Evolutionary conservation across 1,140 invertebrate genomes (phyloP).

Genomic region (Penaeus indicus): DNA sequence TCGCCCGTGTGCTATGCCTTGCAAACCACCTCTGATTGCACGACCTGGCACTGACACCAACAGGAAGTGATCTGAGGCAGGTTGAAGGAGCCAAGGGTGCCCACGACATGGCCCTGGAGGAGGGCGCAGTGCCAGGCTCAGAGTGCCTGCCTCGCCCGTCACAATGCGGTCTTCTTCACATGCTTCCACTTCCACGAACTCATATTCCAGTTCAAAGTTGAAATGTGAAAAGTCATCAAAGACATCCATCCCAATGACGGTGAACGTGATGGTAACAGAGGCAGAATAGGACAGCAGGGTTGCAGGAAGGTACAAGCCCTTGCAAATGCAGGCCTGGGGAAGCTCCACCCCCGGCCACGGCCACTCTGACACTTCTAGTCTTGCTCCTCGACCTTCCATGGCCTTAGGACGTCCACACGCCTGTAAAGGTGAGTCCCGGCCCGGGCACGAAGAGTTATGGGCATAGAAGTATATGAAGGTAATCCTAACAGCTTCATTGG

Average conservation of each 20-base stretch:
- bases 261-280: slow-evolving; percentile 64
- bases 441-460: slow-evolving; percentile 65
- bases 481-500: slow-evolving; percentile 64
- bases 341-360: slow-evolving; percentile 64
- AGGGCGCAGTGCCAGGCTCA: slow-evolving; percentile 59
- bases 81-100: slow-evolving; percentile 65
- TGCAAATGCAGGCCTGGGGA: slow-evolving; percentile 62
- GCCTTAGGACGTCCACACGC: slow-evolving; percentile 61
- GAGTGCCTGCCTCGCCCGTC: slow-evolving; percentile 57
- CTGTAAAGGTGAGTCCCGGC: slow-evolving; percentile 58
- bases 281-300: slow-evolving; percentile 65
- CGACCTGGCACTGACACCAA: slow-evolving; percentile 64
- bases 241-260: slow-evolving; percentile 64
- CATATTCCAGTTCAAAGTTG: slow-evolving; percentile 65
- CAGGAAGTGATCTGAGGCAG: slow-evolving; percentile 52
- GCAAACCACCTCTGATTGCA: slow-evolving; percentile 59
- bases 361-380: slow-evolving; percentile 65
- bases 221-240: slow-evolving; percentile 66
- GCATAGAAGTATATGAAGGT: slow-evolving; percentile 66
- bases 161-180: slow-evolving; percentile 65
- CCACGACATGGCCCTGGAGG: slow-evolving; percentile 63
- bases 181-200: slow-evolving; percentile 64
- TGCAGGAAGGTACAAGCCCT: slow-evolving; percentile 59
- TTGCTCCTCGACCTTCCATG: slow-evolving; percentile 61
- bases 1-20: slow-evolving; percentile 51